phyloP scores from a whole-genome alignment of 1,140 invertebrate genomes.

The Pseudomyrmex cubaensis region DNA sequence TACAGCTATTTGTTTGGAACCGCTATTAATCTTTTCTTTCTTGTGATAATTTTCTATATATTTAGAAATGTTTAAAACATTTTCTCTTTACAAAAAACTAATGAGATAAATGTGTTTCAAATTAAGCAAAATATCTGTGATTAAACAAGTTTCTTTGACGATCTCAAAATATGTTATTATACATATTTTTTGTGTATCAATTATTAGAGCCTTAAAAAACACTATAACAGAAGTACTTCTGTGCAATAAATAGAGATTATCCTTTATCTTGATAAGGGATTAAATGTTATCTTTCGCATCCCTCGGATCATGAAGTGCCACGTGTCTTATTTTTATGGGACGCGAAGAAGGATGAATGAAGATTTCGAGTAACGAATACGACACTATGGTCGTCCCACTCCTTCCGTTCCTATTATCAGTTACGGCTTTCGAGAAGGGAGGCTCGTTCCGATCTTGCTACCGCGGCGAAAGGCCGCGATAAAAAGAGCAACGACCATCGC shows the following conservation, averaged over 20 bases:
- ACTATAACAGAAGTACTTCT: neutral
- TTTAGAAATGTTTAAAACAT: neutral
- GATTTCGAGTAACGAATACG: constrained; percentile 49
- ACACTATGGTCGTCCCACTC: neutral
- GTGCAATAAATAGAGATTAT: neutral
- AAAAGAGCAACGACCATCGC: constrained; percentile 66
- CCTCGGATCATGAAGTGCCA: constrained; percentile 1
- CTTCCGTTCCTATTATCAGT: constrained; percentile 50
- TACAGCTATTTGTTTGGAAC: constrained; percentile 1
- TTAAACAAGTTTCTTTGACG: neutral
- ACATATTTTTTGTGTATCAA: neutral
- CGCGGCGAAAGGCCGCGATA: constrained; percentile 44
- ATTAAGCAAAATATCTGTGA: neutral
- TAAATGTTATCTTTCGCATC: constrained; percentile 41
- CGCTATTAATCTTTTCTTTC: constrained; percentile 29
- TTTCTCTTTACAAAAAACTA: neutral
- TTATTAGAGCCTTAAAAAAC: neutral
- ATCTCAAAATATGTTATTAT: neutral
- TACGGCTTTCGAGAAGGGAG: constrained; percentile 34
- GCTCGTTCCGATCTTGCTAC: constrained; percentile 38
- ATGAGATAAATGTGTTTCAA: neutral
- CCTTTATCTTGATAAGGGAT: neutral
- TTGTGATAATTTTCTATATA: neutral
- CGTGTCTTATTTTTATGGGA: neutral
- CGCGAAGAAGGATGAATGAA: constrained; percentile 37